These are phyloP conservation scores for Drosophila mimetica DNA, from an alignment of 2,888 invertebrate species.

Conservation along the genomic window DNA sequence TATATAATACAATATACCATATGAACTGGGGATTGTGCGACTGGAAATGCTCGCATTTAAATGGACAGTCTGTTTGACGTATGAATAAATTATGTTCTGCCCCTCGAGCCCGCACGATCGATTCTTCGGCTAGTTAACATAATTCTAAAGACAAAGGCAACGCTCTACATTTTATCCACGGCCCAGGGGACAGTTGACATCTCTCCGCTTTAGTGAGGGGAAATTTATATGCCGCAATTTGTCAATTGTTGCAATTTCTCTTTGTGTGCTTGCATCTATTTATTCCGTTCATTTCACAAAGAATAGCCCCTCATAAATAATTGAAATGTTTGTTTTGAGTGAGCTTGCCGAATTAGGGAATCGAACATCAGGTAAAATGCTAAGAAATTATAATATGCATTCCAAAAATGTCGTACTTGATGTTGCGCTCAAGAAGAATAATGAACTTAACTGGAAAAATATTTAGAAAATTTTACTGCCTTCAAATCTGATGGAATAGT, in stretches of 20 bases:
- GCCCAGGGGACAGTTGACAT: constrained; percentile 59
- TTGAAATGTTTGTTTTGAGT: constrained; percentile 27
- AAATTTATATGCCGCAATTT: constrained; percentile 72
- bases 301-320: constrained; percentile 30
- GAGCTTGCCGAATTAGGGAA: constrained; percentile 12
- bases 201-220: constrained; percentile 28
- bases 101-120: constrained; percentile 47
- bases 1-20: background rate
- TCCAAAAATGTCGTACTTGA: background rate
- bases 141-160: constrained; percentile 54
- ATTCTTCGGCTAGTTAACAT: constrained; percentile 64
- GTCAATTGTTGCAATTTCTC: constrained; percentile 66
- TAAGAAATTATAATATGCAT: no score
- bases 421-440: background rate
- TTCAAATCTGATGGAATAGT: no score
- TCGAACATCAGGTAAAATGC: background rate
- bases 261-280: constrained; percentile 23
- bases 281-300: constrained; percentile 11
- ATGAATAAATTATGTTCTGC: constrained; percentile 57
- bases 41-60: constrained; percentile 35
- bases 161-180: constrained; percentile 62
- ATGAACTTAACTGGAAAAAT: background rate
- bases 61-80: constrained; percentile 37
- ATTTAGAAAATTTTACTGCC: no score
- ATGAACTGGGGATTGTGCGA: constrained; percentile 3